A percentile compares a stretch with the other conserved stretches of the same genome.
These are phyloP conservation scores for Cyprinodon tularosa DNA, from an alignment of 2,113 vertebrate genomes.

Conservation along the genomic window DNA sequence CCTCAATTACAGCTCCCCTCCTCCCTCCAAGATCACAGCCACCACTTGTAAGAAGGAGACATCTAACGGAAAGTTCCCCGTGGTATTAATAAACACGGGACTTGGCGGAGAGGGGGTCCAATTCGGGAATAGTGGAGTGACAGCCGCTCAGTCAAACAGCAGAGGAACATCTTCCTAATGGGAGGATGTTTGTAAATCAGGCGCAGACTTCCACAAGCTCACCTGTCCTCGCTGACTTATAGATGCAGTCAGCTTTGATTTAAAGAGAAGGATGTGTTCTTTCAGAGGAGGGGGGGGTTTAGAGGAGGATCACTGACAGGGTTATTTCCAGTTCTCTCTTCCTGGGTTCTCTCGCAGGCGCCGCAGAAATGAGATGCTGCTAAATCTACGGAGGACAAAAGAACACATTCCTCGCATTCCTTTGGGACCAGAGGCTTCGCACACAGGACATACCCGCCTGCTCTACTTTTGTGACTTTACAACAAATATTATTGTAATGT, in stretches of 20 bases:
- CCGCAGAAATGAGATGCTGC: slow-evolving; percentile 56
- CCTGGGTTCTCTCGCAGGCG: slow-evolving; percentile 28
- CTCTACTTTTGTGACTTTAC: slow-evolving; percentile 45
- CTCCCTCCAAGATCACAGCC: slow-evolving; percentile 49
- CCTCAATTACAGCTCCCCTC: slow-evolving; percentile 60
- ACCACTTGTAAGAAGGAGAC: slow-evolving; percentile 38
- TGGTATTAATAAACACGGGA: slow-evolving; percentile 58
- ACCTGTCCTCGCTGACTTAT: slow-evolving; percentile 17
- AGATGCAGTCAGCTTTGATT: slow-evolving; percentile 23
- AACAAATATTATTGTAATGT: slow-evolving; percentile 56
- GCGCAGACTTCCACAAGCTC: slow-evolving; percentile 21
- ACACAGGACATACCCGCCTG: slow-evolving; percentile 77
- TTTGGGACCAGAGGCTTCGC: slow-evolving; percentile 66
- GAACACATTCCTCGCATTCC: slow-evolving; percentile 79
- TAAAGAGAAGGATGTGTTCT: slow-evolving; percentile 28
- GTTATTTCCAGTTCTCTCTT: slow-evolving; percentile 45
- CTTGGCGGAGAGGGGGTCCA: too few species aligned
- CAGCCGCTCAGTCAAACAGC: slow-evolving; percentile 48
- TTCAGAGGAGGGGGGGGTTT: not conserved
- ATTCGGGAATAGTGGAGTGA: slow-evolving; percentile 40
- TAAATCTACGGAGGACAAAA: slow-evolving; percentile 70
- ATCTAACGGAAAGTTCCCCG: slow-evolving; percentile 49
- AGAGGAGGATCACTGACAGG: slow-evolving; percentile 3
- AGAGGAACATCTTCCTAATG: slow-evolving; percentile 59
- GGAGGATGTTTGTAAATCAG: slow-evolving; percentile 31